phyloP scores from a whole-genome alignment of 2,113 vertebrate species.

The Sebastes schlegelii region DNA sequence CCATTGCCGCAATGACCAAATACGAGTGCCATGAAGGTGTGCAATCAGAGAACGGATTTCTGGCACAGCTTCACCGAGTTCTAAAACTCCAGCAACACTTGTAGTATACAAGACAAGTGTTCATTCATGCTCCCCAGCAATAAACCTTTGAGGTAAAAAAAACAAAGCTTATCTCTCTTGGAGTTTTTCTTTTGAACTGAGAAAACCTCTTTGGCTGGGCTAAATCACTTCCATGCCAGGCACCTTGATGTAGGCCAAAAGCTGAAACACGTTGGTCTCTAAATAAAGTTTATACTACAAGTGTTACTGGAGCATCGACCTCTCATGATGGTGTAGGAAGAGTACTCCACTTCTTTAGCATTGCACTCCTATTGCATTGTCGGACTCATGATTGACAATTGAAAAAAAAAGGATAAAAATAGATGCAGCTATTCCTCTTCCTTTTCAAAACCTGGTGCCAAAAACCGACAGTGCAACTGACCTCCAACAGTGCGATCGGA shows the following conservation, averaged over 20 bases:
- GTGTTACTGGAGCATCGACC: not conserved
- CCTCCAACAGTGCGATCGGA: not conserved
- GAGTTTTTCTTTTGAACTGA: not conserved
- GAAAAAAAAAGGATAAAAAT: not conserved
- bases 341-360: not conserved
- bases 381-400: not conserved
- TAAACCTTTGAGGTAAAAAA: not conserved
- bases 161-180: not conserved
- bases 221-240: not conserved
- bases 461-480: not conserved
- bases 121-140: not conserved
- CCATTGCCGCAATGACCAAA: slow-evolving; percentile 33
- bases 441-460: not conserved
- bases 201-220: not conserved
- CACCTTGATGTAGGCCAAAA: not conserved
- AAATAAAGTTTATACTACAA: not conserved
- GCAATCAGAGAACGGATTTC: slow-evolving; percentile 30
- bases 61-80: not conserved
- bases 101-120: not conserved
- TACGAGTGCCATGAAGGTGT: slow-evolving; percentile 20
- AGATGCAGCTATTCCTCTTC: not conserved
- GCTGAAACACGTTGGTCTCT: not conserved
- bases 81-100: not conserved
- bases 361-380: not conserved
- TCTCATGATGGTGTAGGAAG: not conserved